Evolutionary conservation across 2,888 invertebrate species (phyloP), one percentile per base, ranked within the genome.

Genomic region (Ectemnius lituratus): DNA sequence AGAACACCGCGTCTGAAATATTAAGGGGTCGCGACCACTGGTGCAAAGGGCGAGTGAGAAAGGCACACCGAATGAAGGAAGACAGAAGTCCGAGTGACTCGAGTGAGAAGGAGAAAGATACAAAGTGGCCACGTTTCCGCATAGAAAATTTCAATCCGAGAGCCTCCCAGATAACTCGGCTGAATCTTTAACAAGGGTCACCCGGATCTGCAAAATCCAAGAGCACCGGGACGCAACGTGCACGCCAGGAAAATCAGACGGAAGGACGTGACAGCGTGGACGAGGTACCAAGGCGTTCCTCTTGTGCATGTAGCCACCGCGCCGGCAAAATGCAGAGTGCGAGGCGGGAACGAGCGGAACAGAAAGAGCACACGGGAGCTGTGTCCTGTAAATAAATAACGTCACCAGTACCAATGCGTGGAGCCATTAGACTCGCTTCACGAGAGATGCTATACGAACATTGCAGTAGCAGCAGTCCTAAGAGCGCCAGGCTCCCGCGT

Each of bases 121-220:
- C 37, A 37, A 37, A 64, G 57, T 67, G 67, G 62, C 60, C 45
- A 75, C 52, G 52, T 14, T 52, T 73, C 68, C 87, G 88, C 88
- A 88, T 89, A 86, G 88, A 84, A 89, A 89, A 90, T 90, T 89
- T 90, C 90, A 89, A 90, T 90, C 89, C 86, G 85, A 86, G 81
- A 85, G 58, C 80, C 84, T 84, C 86, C 83, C 84, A 81, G 89
- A 90, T 90, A 89, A 89, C 87, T 89, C 85, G 85, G 78, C 64
- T 90, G 86, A 90, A 90, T 90, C 85, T 89, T 90, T 90, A 88
- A 90, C 86, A 84, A 86, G 86, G 87, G 86, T 88, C 87, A 84
- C 80, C 81, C 59, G 64, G 64, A 62, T 61, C 49, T 59, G 75
- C 71, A 67, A 63, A 67, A 78, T 61, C 75, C 73, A 65, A 57